A percentile compares a stretch with the other conserved stretches of the same genome.
Conservation (phyloP, 2,888 invertebrate genomes). For the Cheilosia soror region DNA sequence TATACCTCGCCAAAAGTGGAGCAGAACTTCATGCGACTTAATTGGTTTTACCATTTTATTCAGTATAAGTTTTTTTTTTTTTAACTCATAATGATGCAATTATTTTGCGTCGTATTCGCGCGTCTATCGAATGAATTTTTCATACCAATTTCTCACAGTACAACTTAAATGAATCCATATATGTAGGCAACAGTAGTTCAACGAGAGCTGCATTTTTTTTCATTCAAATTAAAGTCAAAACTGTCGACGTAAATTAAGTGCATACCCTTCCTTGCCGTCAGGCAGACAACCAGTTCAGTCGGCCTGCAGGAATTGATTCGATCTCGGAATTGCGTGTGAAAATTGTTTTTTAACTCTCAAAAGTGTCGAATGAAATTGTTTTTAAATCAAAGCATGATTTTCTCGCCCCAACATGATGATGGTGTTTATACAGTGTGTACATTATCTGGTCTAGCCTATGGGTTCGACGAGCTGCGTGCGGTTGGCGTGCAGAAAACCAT, state of each 20-base stretch:
- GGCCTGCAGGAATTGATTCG: background rate
- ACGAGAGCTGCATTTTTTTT: background rate
- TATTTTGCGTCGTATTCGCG: constrained; percentile 35
- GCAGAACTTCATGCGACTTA: constrained; percentile 65
- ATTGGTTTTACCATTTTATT: constrained; percentile 48
- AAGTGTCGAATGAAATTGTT: constrained; percentile 64
- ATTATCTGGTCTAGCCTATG: constrained; percentile 21
- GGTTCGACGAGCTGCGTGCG: constrained; percentile 34
- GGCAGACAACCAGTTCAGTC: background rate
- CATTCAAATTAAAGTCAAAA: constrained; percentile 53
- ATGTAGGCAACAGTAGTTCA: constrained; percentile 17
- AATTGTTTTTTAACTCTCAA: constrained; percentile 22
- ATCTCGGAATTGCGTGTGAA: constrained; percentile 51
- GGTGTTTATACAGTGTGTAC: constrained; percentile 2
- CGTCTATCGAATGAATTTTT: constrained; percentile 37
- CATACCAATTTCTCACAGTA: constrained; percentile 32
- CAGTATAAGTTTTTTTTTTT: background rate
- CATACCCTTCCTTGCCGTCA: background rate
- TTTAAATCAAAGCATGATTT: constrained; percentile 49
- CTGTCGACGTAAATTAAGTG: constrained; percentile 52
- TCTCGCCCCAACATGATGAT: background rate
- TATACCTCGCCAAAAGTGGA: constrained; percentile 55
- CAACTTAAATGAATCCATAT: constrained; percentile 7
- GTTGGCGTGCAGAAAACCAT: constrained; percentile 65
- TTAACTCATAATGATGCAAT: constrained; percentile 54